phyloP scores from a whole-genome alignment of 2,797 vertebrate genomes.

The Siniperca undulata region DNA sequence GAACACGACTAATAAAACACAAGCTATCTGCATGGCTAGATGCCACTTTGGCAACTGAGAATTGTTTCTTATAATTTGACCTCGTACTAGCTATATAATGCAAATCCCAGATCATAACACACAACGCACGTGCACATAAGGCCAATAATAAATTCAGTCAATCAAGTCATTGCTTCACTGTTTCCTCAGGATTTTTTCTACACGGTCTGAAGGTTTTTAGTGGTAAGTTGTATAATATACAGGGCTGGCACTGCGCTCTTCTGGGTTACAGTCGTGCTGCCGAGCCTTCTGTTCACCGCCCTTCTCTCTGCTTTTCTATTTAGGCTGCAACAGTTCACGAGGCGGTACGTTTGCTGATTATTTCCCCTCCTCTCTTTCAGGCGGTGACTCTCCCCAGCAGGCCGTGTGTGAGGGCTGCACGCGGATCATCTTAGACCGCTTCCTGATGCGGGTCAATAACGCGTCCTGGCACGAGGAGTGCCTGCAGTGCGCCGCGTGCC shows the following conservation, averaged over 20 bases:
- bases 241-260: too few species aligned
- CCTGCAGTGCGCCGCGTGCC: constrained; percentile 93
- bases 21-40: too few species aligned
- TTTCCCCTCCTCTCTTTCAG: constrained; percentile 17
- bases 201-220: background rate
- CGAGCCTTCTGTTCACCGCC: background rate
- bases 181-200: background rate
- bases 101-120: background rate
- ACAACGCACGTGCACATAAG: background rate
- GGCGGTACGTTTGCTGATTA: background rate
- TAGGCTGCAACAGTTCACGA: too few species aligned
- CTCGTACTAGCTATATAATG: too few species aligned
- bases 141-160: background rate
- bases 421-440: constrained; percentile 92
- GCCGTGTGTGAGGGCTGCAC: constrained; percentile 88
- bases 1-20: too few species aligned
- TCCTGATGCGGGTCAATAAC: constrained; percentile 93
- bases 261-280: background rate
- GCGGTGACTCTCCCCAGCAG: constrained; percentile 16
- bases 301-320: background rate
- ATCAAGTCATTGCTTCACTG: background rate
- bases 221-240: background rate
- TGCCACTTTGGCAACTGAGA: background rate
- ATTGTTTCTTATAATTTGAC: background rate
- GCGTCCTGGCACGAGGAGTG: constrained; percentile 95